Base-by-base conservation (phyloP, 2,113 vertebrate genomes). In the Bothrops jararaca region DNA sequence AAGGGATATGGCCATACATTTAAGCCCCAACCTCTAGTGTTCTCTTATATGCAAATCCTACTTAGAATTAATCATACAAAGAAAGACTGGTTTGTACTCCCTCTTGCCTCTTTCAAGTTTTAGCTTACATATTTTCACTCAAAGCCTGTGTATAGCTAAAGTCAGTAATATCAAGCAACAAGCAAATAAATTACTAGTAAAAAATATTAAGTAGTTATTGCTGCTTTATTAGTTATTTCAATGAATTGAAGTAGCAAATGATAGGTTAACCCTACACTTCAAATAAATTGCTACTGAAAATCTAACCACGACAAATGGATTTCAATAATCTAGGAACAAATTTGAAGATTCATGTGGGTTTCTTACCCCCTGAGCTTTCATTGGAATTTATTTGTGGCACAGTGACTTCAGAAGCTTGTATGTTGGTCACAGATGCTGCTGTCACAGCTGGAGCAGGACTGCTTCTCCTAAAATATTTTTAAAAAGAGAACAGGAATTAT, bases 371-470 rank as follows among this genome's bases (percentile, higher is more conserved):
- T 97, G 98, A 97, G 97, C 96, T 98, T 96, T 98, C 97, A 97
- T 96, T 97, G 97, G 97, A 97, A 98, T 97, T 98, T 95, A 94
- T 96, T 97, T 97, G 97, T 96, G 97, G 97, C 96, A 97, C 98
- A 96, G 96, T 96, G 93, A 98, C 97, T 95, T 98, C 98, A 97
- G 97, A 96, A 97, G 97, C 95, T 96, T 97, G 97, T 95, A 95
- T 95, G 97, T 96, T 98, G 97, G 97, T 98, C 97, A 98, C 96
- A 95, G 97, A 98, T 96, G 97, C 96, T 97, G 98, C 97, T 85
- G 97, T 98, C 94, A 98, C 97, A 97, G 98, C 97, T 97, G 97
- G 97, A 95, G 96, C 97, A 97, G 98, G 98, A 97, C 98, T 98
- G 96, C 96, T 98, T 97, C 98, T 98, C 97, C 97, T 97, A 95